Base-by-base conservation (phyloP, 2,113 vertebrate genomes). In the Piaya cayana region DNA sequence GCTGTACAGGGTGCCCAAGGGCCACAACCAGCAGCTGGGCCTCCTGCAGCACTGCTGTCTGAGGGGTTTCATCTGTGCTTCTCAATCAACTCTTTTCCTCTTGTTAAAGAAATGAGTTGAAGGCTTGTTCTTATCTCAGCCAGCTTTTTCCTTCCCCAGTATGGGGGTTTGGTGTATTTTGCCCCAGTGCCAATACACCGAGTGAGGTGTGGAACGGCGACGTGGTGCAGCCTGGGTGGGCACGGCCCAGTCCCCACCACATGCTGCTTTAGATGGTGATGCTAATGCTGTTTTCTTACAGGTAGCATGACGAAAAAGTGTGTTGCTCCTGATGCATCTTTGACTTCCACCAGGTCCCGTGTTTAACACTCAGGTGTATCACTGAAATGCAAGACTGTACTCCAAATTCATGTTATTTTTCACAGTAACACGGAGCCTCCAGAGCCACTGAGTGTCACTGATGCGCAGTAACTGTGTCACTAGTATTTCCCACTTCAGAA, bases 51-150 rank as follows among this genome's bases (percentile, higher is more conserved):
- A n/a, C 36, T 65, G 64, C 69, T 68, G 50, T 65, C 37, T 52
- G 72, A 52, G 29, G 42, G 17, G 43, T 6, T 75, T 42, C 10
- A 0, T 45, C 34, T 58, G 10, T 13, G 8, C 30, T 60, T 59
- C 70, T 36, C 23, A 15, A 16, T 67, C 43, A 43, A 43, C 26
- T 47, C n/a, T n/a, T n/a, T n/a, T n/a, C n/a, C 9, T 59, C 34
- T 45, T 42, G 14, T 43, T 49, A 36, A 75, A 82, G 23, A 34
- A 71, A 76, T 5, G 11, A 76, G 23, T 25, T 21, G 53, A 83
- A 37, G 8, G 13, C 14, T 32, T 0, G 0, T 37, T 72, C 36
- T 64, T 53, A 7, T 18, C 39, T 2, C 32, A 55, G 18, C 6
- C 25, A 56, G 26, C 32, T 30, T 69, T 76, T 64, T 26, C 47